Percentiles rank a stretch among this genome's conserved stretches.
phyloP scores from a whole-genome alignment of 2,113 vertebrate genomes.

The Todiramphus saurophagus region DNA sequence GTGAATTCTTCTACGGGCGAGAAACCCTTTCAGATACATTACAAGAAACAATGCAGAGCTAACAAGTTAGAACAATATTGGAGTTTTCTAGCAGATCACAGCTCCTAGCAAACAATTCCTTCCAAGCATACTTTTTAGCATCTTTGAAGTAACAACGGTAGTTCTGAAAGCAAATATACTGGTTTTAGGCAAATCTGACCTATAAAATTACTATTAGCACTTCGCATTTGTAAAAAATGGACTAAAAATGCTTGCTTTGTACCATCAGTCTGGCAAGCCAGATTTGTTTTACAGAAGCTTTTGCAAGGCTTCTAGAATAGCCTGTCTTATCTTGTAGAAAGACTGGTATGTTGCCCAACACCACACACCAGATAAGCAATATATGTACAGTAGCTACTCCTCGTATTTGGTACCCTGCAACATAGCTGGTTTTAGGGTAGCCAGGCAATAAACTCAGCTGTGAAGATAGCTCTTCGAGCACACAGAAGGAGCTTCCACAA shows the following conservation, averaged over 20 bases:
- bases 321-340: background rate
- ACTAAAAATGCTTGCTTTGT: background rate
- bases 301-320: background rate
- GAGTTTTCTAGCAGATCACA: background rate
- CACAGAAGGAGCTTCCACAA: background rate
- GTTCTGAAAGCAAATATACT: background rate
- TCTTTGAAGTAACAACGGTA: background rate
- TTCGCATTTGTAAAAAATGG: background rate
- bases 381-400: background rate
- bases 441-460: background rate
- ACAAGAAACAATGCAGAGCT: background rate
- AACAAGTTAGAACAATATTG: background rate
- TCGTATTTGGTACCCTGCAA: background rate
- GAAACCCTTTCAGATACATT: background rate
- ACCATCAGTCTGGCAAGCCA: background rate
- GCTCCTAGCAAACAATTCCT: background rate
- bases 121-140: background rate
- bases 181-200: background rate
- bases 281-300: background rate
- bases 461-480: background rate
- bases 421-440: background rate
- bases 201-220: background rate
- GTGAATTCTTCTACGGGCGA: background rate
- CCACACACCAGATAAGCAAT: background rate
- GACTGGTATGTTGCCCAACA: fast-evolving